Base-by-base conservation (phyloP, 2,888 invertebrate genomes). In the Himalopsyche anomala region DNA sequence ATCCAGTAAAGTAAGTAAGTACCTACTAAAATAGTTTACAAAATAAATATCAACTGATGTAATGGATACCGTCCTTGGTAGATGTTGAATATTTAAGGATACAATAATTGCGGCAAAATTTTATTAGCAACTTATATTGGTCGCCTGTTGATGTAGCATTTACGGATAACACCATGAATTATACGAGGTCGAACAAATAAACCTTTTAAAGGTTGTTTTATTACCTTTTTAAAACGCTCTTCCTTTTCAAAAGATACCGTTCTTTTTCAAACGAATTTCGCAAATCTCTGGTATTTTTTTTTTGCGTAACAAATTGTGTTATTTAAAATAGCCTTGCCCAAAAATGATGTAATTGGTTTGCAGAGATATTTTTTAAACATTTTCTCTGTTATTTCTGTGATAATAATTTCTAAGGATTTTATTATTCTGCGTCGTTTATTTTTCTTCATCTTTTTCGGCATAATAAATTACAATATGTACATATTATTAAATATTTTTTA, bases 191-290 rank as follows among this genome's bases (percentile, higher is more conserved):
- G 4, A 38, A 5, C 5, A 74, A 19, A 74, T 38, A 74, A 51
- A 74, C 74, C 74, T 74, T 74, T 69, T 36, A 11, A 5, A 74
- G 36, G 36, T 38, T 36, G 12, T 74, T 74, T 38, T 74, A 38
- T 74, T 74, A 36, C 74, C 12, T 36, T 36, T 74, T 74, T 74
- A 74, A 74, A 28, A 38, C 12, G 38, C 74, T 74, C 12, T 74
- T 74, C 28, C 38, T 74, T 74, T 74, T 74, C 74, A 74, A 74
- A 74, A 74, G 74, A 38, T 36, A 2, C 74, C 74, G 74, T 38
- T 36, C 12, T 12, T 36, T 69, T 74, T 74, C 74, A 74, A 38
- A 11, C 11, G 38, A 74, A 74, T 74, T 74, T 74, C 12, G 74
- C 74, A 74, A 38, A 38, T 74, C 4, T 38, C 1, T 74, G 4